Conservation (phyloP, 1,140 invertebrate genomes). For the Periplaneta americana region DNA sequence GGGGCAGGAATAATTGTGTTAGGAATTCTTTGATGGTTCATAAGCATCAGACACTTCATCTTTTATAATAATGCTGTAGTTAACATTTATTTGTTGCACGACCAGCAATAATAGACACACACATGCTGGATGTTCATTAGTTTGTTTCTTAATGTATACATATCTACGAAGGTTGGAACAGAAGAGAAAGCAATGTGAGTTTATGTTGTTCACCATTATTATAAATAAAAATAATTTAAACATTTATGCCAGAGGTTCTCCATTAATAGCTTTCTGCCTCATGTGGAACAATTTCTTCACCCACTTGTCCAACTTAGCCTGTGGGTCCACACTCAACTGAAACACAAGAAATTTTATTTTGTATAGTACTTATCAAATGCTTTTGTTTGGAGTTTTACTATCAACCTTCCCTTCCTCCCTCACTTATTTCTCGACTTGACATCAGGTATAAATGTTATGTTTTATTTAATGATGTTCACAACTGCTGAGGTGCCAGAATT, state of each 20-base stretch:
- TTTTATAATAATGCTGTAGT: neutral
- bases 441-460: too few species aligned
- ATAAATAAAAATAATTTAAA: conserved; percentile 3
- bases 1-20: neutral
- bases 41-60: neutral
- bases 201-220: neutral
- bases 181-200: neutral
- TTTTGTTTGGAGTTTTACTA: too few species aligned
- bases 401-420: too few species aligned
- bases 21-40: too few species aligned
- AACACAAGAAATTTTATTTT: too few species aligned
- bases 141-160: neutral
- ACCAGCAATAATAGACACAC: neutral
- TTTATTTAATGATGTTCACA: too few species aligned
- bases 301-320: conserved; percentile 41
- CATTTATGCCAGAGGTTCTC: conserved; percentile 14
- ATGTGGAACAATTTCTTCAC: conserved; percentile 41
- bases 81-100: neutral
- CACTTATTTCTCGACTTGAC: too few species aligned
- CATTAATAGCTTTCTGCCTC: conserved; percentile 37
- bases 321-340: conserved; percentile 39
- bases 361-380: too few species aligned
- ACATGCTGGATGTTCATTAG: neutral
- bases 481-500: too few species aligned
- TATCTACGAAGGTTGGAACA: neutral